These are phyloP conservation scores for Cantharis rufa DNA, from an alignment of 2,888 invertebrate genomes.

Conservation along the genomic window DNA sequence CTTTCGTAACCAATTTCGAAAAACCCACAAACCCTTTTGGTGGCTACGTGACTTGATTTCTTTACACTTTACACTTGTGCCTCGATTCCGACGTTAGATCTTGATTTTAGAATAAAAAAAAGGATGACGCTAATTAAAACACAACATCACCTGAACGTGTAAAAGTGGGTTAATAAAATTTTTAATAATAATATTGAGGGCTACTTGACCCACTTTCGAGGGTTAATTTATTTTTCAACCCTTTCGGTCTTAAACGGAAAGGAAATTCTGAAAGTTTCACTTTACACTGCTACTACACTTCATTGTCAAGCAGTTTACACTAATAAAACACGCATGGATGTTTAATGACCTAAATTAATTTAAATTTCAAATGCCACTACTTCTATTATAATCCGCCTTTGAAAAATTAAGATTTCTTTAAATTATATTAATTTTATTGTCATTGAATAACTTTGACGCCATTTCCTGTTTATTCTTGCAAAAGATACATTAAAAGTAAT, in stretches of 20 bases:
- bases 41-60: neutral
- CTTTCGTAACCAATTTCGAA: neutral
- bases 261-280: neutral
- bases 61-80: neutral
- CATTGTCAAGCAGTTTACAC: neutral
- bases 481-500: no score
- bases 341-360: neutral
- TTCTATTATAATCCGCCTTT: neutral
- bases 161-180: neutral
- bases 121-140: neutral
- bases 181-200: neutral
- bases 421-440: no score
- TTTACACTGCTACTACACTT: neutral
- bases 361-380: neutral
- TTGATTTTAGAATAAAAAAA: neutral
- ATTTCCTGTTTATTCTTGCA: no score
- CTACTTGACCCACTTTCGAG: neutral
- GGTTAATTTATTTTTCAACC: neutral
- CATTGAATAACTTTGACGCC: no score
- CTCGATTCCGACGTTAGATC: neutral
- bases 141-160: neutral
- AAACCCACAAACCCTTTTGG: neutral
- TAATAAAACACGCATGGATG: neutral
- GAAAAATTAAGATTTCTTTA: no score
- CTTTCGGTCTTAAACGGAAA: neutral